These are phyloP conservation scores for Philereme transversata DNA, from an alignment of 2,888 invertebrate genomes.

Conservation along the genomic window DNA sequence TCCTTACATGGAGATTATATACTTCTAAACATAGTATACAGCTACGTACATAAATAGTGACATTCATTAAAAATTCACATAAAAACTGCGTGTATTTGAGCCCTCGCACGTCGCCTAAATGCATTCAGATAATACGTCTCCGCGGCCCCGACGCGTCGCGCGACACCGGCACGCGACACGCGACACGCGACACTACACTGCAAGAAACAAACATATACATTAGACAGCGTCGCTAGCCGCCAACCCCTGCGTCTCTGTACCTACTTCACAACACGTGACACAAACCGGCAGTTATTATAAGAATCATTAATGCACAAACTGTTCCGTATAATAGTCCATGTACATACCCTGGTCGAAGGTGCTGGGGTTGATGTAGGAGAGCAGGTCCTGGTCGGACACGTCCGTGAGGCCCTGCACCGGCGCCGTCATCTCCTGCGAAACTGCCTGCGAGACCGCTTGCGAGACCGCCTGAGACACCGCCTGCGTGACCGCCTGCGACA, in stretches of 20 bases:
- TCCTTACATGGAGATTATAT: conserved; percentile 39
- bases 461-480: conserved; percentile 78
- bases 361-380: conserved; percentile 95
- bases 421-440: conserved; percentile 82
- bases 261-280: conserved; percentile 10
- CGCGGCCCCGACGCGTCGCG: conserved; percentile 26
- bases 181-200: conserved; percentile 59
- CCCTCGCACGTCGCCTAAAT: conserved; percentile 70
- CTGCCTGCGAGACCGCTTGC: conserved; percentile 77
- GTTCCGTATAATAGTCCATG: conserved; percentile 58
- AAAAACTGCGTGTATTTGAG: conserved; percentile 75
- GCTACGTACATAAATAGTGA: conserved; percentile 51
- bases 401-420: conserved; percentile 89
- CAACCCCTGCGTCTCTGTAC: background rate
- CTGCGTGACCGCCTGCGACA: conserved; percentile 78
- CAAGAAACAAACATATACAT: conserved; percentile 38
- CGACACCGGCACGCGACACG: conserved; percentile 24
- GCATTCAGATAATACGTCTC: conserved; percentile 50
- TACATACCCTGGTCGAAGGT: conserved; percentile 92
- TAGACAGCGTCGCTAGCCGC: no score
- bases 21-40: conserved; percentile 43
- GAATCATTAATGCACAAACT: conserved; percentile 55
- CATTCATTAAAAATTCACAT: conserved; percentile 76
- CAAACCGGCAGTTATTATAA: conserved; percentile 61
- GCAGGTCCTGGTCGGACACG: conserved; percentile 94